Base-by-base conservation (phyloP, 1,140 invertebrate species). In the Aphelenchoides avenae region DNA sequence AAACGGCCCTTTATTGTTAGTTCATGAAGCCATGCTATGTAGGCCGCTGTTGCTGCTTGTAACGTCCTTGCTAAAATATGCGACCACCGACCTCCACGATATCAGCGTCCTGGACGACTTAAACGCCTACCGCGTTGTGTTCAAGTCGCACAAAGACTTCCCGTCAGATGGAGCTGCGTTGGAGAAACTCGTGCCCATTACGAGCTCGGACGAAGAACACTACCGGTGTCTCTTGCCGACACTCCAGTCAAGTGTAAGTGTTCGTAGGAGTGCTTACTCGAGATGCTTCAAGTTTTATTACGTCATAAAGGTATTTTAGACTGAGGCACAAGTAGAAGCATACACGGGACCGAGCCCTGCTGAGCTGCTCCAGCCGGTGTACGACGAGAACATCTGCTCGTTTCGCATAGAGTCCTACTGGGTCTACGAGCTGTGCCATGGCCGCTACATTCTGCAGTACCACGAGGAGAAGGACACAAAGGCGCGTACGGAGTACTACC, bases 391-490 rank as follows among this genome's bases (percentile, higher is more conserved):
- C 5, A 33, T 64, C 6, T 66, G 64, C 65, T 57, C 43, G 59
- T 72, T 73, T 41, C 61, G 87, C 84, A 80, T 95, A 51, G 92
- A 96, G 78, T 86, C 86, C 36, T 97, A 93, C 78, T 96, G 92
- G 93, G 91, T 88, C 0, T 97, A 96, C 81, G 91, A 96, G 80
- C 81, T 97, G 7, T 96, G 93, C 75, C 92, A 96, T 81, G 91
- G 91, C 4, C 82, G 84, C 63, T 86, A 87, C 77, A 84, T 96
- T 2, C 81, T 87, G 9, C 93, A 97, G 74, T 96, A 91, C 79
- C 91, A 96, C 78, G 91, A 95, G 79, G 89, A 91, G 69, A 83
- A 89, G 60, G 90, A 93, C 78, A 52, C 68, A 13, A 75, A 75
- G 52, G 62, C 68, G 46, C 20, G 39, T n/a, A 51, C 34, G 7